phyloP scores from a whole-genome alignment of 2,888 invertebrate species.

The Drosophila atripex region DNA sequence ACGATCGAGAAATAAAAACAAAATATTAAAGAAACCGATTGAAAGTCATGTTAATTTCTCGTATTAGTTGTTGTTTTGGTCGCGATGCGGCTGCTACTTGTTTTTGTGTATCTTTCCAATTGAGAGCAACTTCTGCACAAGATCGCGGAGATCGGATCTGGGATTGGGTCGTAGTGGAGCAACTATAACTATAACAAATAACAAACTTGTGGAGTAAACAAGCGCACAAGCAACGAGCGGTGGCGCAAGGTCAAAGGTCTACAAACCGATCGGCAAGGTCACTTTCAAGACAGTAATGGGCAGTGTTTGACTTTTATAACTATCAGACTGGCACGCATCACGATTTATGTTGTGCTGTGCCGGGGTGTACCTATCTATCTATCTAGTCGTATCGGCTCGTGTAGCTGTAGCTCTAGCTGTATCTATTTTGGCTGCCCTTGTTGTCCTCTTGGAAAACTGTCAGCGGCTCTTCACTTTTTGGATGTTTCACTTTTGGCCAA shows the following conservation, averaged over 20 bases:
- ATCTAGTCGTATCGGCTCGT: constrained; percentile 15
- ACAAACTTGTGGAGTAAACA: constrained; percentile 31
- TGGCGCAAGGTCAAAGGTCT: constrained; percentile 74
- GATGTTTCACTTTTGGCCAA: constrained; percentile 66
- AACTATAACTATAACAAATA: constrained; percentile 39
- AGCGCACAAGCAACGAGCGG: constrained; percentile 51
- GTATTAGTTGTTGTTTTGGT: constrained; percentile 23
- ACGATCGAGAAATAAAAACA: constrained; percentile 23
- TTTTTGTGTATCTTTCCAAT: constrained; percentile 71
- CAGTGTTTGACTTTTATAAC: constrained; percentile 71
- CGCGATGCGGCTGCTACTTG: constrained; percentile 33
- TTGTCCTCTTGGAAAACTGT: constrained; percentile 68
- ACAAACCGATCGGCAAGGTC: constrained; percentile 73
- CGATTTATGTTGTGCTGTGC: constrained; percentile 59
- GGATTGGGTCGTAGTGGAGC: constrained; percentile 19
- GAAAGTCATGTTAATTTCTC: constrained; percentile 41
- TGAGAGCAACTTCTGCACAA: constrained; percentile 73
- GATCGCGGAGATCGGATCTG: constrained; percentile 40
- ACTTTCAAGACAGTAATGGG: constrained; percentile 69
- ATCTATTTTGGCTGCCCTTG: constrained; percentile 32
- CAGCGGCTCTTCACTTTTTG: constrained; percentile 59
- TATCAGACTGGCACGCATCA: constrained; percentile 66
- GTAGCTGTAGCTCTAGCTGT: constrained; percentile 26
- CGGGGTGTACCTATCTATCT: constrained; percentile 38
- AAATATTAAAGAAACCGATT: constrained; percentile 6